Conservation (phyloP, 2,113 vertebrate genomes). For the Cebus imitator region DNA sequence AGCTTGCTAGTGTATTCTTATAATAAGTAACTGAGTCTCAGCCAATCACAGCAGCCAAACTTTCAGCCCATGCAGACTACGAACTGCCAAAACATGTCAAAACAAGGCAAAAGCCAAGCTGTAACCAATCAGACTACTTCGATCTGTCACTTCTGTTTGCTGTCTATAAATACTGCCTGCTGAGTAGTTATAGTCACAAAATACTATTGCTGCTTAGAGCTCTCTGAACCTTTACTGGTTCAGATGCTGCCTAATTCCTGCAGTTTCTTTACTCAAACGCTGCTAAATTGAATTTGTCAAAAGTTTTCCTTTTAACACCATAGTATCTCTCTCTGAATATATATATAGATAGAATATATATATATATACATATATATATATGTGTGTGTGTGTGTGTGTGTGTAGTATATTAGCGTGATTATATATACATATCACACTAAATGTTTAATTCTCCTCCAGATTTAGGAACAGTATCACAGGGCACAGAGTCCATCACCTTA, state of each 20-base stretch:
- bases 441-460: neutral
- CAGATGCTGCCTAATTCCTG: neutral
- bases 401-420: too few relatives aligned
- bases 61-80: neutral
- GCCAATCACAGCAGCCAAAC: neutral
- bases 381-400: too few relatives aligned
- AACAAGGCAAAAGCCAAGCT: neutral
- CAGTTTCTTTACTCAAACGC: neutral
- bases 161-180: neutral
- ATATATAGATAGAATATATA: too few relatives aligned
- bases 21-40: neutral
- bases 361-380: too few relatives aligned
- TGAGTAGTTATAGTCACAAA: too few relatives aligned
- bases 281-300: neutral
- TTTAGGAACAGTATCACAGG: neutral
- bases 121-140: neutral
- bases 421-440: neutral
- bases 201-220: too few relatives aligned
- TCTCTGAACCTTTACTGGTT: neutral
- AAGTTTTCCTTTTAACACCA: neutral
- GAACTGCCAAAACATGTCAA: neutral
- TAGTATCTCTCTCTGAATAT: too few relatives aligned
- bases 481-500: neutral
- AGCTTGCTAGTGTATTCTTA: too few relatives aligned
- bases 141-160: neutral